Percentiles rank a stretch among this genome's conserved stretches.
Conservation (phyloP, 2,888 invertebrate genomes). For the Drosophila setosimentum region DNA sequence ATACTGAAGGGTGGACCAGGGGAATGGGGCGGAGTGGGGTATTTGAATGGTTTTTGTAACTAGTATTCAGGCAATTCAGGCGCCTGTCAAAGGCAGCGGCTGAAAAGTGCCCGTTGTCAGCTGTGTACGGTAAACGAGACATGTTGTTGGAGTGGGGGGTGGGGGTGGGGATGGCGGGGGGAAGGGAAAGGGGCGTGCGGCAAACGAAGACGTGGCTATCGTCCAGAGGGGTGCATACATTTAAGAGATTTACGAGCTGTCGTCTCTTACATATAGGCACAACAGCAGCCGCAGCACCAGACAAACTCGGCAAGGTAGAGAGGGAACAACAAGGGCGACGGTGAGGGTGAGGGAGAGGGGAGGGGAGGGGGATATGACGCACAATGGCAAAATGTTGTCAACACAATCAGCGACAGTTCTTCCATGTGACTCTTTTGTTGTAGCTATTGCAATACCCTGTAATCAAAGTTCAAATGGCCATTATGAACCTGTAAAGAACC, state of each 20-base stretch:
- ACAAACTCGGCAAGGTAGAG: background rate
- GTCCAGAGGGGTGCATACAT: conserved; percentile 77
- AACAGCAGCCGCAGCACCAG: conserved; percentile 3
- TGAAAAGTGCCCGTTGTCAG: conserved; percentile 68
- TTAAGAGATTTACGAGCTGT: conserved; percentile 80
- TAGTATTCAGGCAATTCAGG: conserved; percentile 27
- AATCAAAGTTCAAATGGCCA: background rate
- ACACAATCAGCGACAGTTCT: conserved; percentile 75
- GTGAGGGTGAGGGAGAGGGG: background rate
- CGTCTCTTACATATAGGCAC: conserved; percentile 53
- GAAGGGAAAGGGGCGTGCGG: background rate
- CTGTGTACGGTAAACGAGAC: conserved; percentile 35
- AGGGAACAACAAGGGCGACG: conserved; percentile 13
- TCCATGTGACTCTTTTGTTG: conserved; percentile 12
- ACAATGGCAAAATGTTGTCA: conserved; percentile 80
- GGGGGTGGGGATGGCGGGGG: too few species aligned
- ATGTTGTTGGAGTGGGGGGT: conserved; percentile 1
- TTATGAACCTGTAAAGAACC: background rate
- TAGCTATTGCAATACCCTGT: background rate
- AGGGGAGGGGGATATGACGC: conserved; percentile 45
- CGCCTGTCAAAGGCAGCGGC: conserved; percentile 62
- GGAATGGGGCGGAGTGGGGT: background rate
- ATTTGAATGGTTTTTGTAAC: conserved; percentile 14
- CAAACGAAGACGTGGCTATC: conserved; percentile 40
- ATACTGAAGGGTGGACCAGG: background rate